Percentiles rank a stretch among this genome's conserved stretches.
phyloP scores from a whole-genome alignment of 2,797 vertebrate genomes.

The Calcarius lapponicus region DNA sequence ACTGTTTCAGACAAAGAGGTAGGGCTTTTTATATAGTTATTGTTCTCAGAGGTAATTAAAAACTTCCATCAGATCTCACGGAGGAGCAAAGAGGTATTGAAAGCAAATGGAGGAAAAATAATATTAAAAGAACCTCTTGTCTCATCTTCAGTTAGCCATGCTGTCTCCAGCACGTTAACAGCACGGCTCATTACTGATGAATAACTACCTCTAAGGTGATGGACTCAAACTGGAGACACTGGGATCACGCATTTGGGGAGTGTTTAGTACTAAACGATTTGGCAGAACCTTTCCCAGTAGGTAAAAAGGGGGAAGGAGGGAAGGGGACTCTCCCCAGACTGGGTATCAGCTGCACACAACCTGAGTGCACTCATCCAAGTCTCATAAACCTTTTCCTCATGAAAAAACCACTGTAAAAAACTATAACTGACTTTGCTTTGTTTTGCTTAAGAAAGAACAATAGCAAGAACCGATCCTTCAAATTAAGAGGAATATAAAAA shows the following conservation, averaged over 20 bases:
- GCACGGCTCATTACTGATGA: constrained; percentile 42
- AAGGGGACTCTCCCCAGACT: background rate
- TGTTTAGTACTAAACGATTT: background rate
- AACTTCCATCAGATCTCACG: constrained; percentile 54
- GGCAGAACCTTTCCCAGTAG: background rate
- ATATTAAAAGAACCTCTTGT: constrained; percentile 54
- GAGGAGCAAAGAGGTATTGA: constrained; percentile 44
- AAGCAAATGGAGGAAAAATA: constrained; percentile 66
- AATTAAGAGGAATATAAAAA: background rate
- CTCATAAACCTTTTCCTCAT: background rate
- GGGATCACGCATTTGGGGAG: background rate
- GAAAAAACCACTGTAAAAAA: background rate
- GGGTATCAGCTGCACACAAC: background rate
- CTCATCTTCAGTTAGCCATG: constrained; percentile 41
- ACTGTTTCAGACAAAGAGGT: constrained; percentile 40
- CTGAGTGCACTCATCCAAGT: background rate
- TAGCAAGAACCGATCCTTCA: background rate
- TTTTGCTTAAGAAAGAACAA: background rate
- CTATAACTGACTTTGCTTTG: background rate
- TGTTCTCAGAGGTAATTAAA: constrained; percentile 71
- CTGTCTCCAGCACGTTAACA: constrained; percentile 15
- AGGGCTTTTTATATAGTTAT: constrained; percentile 35
- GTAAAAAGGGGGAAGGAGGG: background rate
- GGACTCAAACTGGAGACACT: background rate
- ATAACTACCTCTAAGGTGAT: constrained; percentile 51